Evolutionary conservation across 2,888 invertebrate genomes (phyloP).

Genomic region (Phyllotreta cruciferae): DNA sequence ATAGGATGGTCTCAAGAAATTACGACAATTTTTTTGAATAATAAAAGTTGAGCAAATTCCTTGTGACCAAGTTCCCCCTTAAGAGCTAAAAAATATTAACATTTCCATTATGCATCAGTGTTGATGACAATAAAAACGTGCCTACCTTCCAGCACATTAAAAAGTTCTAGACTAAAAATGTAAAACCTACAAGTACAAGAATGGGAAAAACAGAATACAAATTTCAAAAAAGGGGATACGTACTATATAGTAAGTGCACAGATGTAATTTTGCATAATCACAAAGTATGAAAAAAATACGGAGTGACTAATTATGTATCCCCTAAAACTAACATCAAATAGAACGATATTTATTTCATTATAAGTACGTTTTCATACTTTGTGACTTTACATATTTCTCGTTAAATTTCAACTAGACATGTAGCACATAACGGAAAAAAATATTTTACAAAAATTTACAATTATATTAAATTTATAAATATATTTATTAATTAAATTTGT

Average conservation of each 20-base stretch:
- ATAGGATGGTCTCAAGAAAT: slow-evolving; percentile 14
- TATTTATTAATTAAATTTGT: slow-evolving; percentile 57
- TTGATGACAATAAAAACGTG: slow-evolving; percentile 33
- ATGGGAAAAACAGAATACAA: slow-evolving; percentile 34
- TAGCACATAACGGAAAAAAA: slow-evolving; percentile 54
- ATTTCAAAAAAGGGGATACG: slow-evolving; percentile 42
- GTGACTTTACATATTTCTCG: slow-evolving; percentile 47
- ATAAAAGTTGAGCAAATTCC: slow-evolving; percentile 23
- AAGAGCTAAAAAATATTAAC: slow-evolving; percentile 31
- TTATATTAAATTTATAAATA: slow-evolving; percentile 60
- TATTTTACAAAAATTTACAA: slow-evolving; percentile 64
- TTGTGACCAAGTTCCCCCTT: slow-evolving; percentile 9
- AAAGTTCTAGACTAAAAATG: slow-evolving; percentile 50
- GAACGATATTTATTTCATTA: slow-evolving; percentile 44
- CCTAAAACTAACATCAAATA: slow-evolving; percentile 52
- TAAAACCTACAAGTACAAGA: slow-evolving; percentile 51
- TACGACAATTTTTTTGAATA: neutral
- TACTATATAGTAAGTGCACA: slow-evolving; percentile 54
- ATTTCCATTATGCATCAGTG: slow-evolving; percentile 25
- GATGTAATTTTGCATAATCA: slow-evolving; percentile 52
- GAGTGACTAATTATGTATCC: slow-evolving; percentile 48
- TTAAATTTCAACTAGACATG: slow-evolving; percentile 53
- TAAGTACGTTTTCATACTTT: slow-evolving; percentile 58
- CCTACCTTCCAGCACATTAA: slow-evolving; percentile 35
- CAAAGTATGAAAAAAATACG: slow-evolving; percentile 57